Conservation (phyloP, 2,797 vertebrate genomes). For the Clamator glandarius region DNA sequence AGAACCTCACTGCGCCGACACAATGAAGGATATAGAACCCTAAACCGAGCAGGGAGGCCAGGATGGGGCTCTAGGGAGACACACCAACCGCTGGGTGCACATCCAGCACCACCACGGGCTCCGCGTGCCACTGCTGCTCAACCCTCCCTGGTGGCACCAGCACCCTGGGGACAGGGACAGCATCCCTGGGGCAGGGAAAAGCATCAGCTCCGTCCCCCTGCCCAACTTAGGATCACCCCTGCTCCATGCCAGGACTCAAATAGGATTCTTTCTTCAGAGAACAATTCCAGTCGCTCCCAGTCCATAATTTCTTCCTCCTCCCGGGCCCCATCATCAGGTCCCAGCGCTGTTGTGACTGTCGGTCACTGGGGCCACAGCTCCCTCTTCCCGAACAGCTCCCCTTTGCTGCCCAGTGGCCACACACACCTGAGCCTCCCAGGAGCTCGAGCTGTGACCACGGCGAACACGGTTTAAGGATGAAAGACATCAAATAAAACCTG, state of each 20-base stretch:
- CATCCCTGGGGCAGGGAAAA: accelerated
- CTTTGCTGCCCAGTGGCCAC: not conserved
- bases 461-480: not conserved
- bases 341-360: not conserved
- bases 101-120: accelerated
- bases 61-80: too few relatives aligned
- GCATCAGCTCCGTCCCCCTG: accelerated
- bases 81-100: not conserved
- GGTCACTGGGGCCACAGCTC: not conserved
- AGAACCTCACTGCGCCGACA: accelerated
- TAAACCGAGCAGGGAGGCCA: accelerated
- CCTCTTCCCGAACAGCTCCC: not conserved
- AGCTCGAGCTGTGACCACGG: accelerated
- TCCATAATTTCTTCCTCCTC: constrained; percentile 21
- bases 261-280: not conserved
- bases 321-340: not conserved
- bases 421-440: accelerated
- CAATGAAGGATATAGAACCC: too few relatives aligned
- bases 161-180: accelerated
- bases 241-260: not conserved
- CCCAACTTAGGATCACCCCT: not conserved
- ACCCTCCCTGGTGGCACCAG: not conserved
- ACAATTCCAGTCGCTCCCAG: not conserved
- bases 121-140: accelerated
- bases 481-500: not conserved